Percentiles rank a stretch among this genome's conserved stretches.
Conservation (phyloP, 2,888 invertebrate genomes). For the Ariolimax columbianus region DNA sequence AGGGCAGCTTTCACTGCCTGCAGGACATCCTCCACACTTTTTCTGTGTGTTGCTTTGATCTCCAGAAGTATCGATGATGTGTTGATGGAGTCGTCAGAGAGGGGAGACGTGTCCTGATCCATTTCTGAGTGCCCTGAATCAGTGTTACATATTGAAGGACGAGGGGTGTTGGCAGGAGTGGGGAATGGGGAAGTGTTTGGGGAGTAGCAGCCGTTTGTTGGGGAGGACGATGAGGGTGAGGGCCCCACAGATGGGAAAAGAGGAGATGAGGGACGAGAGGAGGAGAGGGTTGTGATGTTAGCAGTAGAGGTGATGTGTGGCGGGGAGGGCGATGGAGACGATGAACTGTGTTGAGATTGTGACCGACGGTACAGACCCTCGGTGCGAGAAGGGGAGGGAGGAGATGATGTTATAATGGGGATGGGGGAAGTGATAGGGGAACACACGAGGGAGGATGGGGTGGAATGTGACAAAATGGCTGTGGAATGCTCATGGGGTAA, state of each 20-base stretch:
- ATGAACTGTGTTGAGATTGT: conserved; percentile 22
- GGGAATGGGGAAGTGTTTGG: conserved; percentile 49
- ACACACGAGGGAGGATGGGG: conserved; percentile 46
- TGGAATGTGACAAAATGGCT: conserved; percentile 44
- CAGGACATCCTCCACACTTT: conserved; percentile 69
- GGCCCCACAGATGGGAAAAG: conserved; percentile 45
- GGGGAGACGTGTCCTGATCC: conserved; percentile 48
- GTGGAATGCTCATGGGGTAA: conserved; percentile 40
- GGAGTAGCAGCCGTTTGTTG: conserved; percentile 52
- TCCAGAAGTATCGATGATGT: conserved; percentile 47
- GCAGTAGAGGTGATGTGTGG: conserved; percentile 29
- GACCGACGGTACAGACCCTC: conserved; percentile 8
- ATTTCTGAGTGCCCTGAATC: conserved; percentile 49
- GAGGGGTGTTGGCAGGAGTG: conserved; percentile 51
- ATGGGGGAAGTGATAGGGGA: conserved; percentile 48
- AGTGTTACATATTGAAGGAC: conserved; percentile 49
- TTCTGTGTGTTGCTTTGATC: conserved; percentile 57
- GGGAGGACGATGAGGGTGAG: conserved; percentile 51
- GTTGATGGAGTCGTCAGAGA: conserved; percentile 26
- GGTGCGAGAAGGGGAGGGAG: conserved; percentile 39
- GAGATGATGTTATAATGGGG: conserved; percentile 49
- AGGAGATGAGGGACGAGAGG: conserved; percentile 36
- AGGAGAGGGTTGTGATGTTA: conserved; percentile 35
- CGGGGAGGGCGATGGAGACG: conserved; percentile 36
- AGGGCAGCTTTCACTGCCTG: conserved; percentile 68